Percentiles rank a stretch among this genome's conserved stretches.
Evolutionary conservation across 2,797 vertebrate species (phyloP).

Genomic region (Myotis planiceps): DNA sequence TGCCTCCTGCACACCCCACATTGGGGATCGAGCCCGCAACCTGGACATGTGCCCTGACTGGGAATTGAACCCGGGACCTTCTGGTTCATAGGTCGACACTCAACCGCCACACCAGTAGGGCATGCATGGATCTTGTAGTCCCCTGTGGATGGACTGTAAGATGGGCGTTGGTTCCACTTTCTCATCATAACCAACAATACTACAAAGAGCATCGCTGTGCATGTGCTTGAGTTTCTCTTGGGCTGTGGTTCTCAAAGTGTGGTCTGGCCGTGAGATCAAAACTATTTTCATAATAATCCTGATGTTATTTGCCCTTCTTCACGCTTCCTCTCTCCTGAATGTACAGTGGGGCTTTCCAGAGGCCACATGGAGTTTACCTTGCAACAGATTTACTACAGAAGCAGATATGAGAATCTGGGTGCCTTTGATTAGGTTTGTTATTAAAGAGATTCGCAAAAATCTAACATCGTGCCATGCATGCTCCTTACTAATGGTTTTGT

Average conservation of each 20-base stretch:
- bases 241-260: not conserved
- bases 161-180: not conserved
- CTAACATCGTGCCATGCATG: not conserved
- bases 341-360: not conserved
- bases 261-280: not conserved
- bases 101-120: too few relatives aligned
- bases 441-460: not conserved
- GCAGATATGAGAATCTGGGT: not conserved
- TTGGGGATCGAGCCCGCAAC: too few relatives aligned
- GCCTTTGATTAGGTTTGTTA: not conserved
- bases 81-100: too few relatives aligned
- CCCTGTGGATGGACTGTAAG: not conserved
- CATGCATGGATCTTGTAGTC: not conserved
- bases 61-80: too few relatives aligned
- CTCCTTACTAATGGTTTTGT: not conserved
- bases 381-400: not conserved
- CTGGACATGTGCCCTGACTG: too few relatives aligned
- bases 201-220: not conserved
- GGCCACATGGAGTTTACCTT: not conserved
- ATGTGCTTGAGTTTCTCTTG: not conserved
- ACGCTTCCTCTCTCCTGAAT: not conserved
- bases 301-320: not conserved
- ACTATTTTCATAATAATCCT: not conserved
- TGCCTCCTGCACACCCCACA: too few relatives aligned
- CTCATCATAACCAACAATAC: not conserved